Evolutionary conservation across 2,888 invertebrate genomes (phyloP).

Genomic region (Pollenia amentaria): DNA sequence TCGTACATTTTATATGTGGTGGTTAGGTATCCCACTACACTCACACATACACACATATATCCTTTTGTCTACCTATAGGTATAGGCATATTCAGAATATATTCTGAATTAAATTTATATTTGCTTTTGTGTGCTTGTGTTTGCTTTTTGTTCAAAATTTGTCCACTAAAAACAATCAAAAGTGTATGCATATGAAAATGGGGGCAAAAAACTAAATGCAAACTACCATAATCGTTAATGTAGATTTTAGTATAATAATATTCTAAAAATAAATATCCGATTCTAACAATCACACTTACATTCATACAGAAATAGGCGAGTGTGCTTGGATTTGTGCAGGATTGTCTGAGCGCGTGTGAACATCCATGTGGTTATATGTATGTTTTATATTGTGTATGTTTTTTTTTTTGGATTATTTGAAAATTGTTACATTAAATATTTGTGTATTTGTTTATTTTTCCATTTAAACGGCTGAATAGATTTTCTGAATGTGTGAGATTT

Average conservation of each 20-base stretch:
- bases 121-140: constrained; percentile 1
- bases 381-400: background rate
- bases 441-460: constrained; percentile 58
- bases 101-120: constrained; percentile 20
- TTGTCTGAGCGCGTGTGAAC: constrained; percentile 26
- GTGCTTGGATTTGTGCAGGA: background rate
- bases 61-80: constrained; percentile 28
- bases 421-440: constrained; percentile 58
- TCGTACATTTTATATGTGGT: too few species aligned
- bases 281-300: background rate
- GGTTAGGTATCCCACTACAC: too few species aligned
- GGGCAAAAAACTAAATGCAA: constrained; percentile 37
- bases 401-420: constrained; percentile 45
- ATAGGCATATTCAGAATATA: too few species aligned
- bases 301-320: background rate
- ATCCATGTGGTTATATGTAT: constrained; percentile 30
- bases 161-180: constrained; percentile 33
- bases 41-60: too few species aligned
- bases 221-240: constrained; percentile 56
- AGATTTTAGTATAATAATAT: constrained; percentile 59
- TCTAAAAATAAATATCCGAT: constrained; percentile 18
- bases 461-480: constrained; percentile 60
- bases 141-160: constrained; percentile 43
- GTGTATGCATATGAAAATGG: constrained; percentile 17
- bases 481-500: constrained; percentile 65